These are phyloP conservation scores for Clytia hemisphaerica DNA, from an alignment of 30 jellyfish, hydroid and myxozoan genomes.

Conservation along the genomic window DNA sequence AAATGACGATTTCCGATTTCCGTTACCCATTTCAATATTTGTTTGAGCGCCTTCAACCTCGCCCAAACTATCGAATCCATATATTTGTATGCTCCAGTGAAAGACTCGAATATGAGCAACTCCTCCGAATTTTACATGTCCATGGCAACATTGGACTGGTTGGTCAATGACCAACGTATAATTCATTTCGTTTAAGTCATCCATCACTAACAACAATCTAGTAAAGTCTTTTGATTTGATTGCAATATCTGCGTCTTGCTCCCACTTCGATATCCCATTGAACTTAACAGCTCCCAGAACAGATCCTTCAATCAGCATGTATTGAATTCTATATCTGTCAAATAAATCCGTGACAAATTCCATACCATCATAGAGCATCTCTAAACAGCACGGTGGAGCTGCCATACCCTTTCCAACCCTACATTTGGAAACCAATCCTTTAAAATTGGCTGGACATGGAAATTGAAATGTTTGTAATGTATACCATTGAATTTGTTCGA, in stretches of 20 bases:
- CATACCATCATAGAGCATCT: conserved; percentile 57
- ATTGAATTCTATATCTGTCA: conserved; percentile 20
- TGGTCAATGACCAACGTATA: conserved; percentile 45
- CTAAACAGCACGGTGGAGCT: conserved; percentile 95
- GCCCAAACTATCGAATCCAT: conserved; percentile 37
- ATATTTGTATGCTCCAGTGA: conserved; percentile 85
- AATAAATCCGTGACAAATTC: conserved; percentile 43
- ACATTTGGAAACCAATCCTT: no score
- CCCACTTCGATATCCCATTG: conserved; percentile 71
- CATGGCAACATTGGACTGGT: conserved; percentile 54
- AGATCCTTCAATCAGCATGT: conserved; percentile 78
- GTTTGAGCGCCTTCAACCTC: neutral
- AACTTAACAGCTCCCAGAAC: conserved; percentile 81
- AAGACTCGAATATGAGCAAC: conserved; percentile 47
- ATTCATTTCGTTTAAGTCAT: conserved; percentile 18
- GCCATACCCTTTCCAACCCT: conserved; percentile 70
- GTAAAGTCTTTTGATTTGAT: conserved; percentile 55
- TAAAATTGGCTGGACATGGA: no score
- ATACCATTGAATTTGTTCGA: conserved; percentile 53
- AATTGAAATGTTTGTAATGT: no score
- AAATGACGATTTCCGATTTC: neutral
- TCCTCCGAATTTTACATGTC: conserved; percentile 60
- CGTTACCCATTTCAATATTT: neutral
- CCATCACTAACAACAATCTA: conserved; percentile 1
- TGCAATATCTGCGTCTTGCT: conserved; percentile 86